Conservation (phyloP, 1,140 invertebrate genomes). For the Lithobius niger region DNA sequence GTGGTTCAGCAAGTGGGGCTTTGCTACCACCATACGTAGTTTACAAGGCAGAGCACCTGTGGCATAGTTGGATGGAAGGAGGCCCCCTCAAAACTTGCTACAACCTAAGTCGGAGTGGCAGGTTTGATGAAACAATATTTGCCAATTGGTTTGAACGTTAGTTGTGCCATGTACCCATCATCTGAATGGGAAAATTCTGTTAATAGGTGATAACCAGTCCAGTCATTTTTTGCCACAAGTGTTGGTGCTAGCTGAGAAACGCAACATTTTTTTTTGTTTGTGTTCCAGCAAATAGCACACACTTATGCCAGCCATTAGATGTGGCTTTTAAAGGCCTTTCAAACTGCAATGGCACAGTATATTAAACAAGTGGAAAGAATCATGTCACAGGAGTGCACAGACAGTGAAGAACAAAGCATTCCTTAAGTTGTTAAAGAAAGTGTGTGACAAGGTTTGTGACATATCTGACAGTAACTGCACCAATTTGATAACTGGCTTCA, state of each 20-base stretch:
- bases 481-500: too few relatives aligned
- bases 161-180: conserved; percentile 10
- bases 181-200: conserved; percentile 6
- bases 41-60: conserved; percentile 21
- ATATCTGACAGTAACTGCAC: too few relatives aligned
- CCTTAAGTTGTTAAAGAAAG: too few relatives aligned
- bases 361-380: too few relatives aligned
- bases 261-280: conserved; percentile 15
- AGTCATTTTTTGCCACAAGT: conserved; percentile 11
- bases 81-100: conserved; percentile 17
- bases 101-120: conserved; percentile 18
- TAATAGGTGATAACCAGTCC: conserved; percentile 17
- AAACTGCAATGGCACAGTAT: too few relatives aligned
- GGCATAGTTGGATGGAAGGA: conserved; percentile 18
- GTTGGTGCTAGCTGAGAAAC: conserved; percentile 6
- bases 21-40: conserved; percentile 22
- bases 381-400: too few relatives aligned
- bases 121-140: conserved; percentile 19
- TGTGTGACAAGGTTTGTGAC: too few relatives aligned
- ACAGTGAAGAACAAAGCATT: too few relatives aligned
- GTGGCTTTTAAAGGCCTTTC: too few relatives aligned
- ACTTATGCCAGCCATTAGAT: conserved; percentile 18
- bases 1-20: conserved; percentile 24
- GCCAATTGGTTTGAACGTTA: conserved; percentile 19
- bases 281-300: conserved; percentile 18